These are phyloP conservation scores for Amniataba percoides DNA, from an alignment of 2,797 vertebrate genomes.

Conservation along the genomic window DNA sequence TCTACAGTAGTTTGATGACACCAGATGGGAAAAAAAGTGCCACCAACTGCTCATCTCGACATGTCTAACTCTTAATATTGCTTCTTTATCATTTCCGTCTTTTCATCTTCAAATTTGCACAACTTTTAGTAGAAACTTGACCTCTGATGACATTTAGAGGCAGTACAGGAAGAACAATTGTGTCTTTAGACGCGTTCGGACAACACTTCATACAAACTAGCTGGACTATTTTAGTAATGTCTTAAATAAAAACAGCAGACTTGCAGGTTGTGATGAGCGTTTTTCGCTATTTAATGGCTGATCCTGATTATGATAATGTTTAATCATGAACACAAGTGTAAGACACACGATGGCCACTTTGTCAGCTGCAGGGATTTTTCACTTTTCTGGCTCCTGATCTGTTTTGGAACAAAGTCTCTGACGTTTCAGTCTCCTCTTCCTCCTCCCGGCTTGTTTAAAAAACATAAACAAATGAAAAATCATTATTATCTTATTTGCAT, in stretches of 20 bases:
- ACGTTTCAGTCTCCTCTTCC: conserved; percentile 14
- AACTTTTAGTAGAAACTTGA: neutral
- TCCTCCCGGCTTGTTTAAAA: neutral
- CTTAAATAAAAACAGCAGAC: neutral
- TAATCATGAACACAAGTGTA: neutral
- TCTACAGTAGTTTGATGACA: neutral
- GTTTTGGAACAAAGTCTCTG: conserved; percentile 37
- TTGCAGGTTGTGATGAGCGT: neutral
- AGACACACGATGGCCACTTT: neutral
- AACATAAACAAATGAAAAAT: conserved; percentile 27
- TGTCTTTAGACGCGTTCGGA: neutral
- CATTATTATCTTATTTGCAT: conserved; percentile 21
- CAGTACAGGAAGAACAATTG: neutral
- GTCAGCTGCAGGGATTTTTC: conserved; percentile 8
- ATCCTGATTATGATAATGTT: neutral
- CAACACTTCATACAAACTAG: neutral
- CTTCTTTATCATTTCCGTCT: neutral
- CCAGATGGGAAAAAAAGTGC: neutral
- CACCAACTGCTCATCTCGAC: neutral
- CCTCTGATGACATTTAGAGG: neutral
- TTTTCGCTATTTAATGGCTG: neutral
- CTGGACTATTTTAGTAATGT: too few species aligned
- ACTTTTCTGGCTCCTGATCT: conserved; percentile 22
- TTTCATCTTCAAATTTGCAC: neutral
- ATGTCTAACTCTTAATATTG: too few species aligned